Evolutionary conservation across 2,888 invertebrate genomes (phyloP).

Genomic region (Protonemura montana): DNA sequence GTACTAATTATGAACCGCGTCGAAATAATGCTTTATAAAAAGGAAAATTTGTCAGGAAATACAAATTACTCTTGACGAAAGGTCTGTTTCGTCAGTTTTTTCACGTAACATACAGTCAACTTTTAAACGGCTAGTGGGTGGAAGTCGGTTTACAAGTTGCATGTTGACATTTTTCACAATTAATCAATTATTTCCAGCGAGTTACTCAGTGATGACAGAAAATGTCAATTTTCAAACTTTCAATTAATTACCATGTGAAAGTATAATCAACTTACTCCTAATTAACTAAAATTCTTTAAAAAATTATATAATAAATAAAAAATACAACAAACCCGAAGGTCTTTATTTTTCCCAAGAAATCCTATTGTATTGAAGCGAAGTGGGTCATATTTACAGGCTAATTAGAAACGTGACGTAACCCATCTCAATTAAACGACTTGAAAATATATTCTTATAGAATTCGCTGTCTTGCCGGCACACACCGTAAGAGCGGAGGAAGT

Average conservation of each 20-base stretch:
- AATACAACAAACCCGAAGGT: conserved; percentile 1
- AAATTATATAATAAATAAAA: conserved; percentile 2
- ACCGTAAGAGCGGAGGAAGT: not conserved
- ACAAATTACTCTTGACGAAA: not conserved
- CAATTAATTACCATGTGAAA: not conserved
- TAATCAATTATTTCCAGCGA: not conserved
- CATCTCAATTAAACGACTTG: not conserved
- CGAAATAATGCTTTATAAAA: not conserved
- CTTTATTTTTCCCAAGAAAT: not conserved
- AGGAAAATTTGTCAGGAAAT: not conserved
- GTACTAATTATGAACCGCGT: not conserved
- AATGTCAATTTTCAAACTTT: conserved; percentile 12
- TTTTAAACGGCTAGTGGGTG: not conserved
- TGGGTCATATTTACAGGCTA: not conserved
- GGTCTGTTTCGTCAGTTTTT: not conserved
- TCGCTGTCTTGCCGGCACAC: not conserved
- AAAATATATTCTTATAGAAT: not conserved
- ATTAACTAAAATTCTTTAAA: not conserved
- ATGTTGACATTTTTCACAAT: not conserved
- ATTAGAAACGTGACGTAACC: not conserved
- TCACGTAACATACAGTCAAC: not conserved
- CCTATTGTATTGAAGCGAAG: not conserved
- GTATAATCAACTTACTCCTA: not conserved
- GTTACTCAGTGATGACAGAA: not conserved
- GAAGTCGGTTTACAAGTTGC: not conserved